Percentiles rank a stretch among this genome's conserved stretches.
Evolutionary conservation across 2,888 invertebrate species (phyloP).

Genomic region (Cinara cedri): DNA sequence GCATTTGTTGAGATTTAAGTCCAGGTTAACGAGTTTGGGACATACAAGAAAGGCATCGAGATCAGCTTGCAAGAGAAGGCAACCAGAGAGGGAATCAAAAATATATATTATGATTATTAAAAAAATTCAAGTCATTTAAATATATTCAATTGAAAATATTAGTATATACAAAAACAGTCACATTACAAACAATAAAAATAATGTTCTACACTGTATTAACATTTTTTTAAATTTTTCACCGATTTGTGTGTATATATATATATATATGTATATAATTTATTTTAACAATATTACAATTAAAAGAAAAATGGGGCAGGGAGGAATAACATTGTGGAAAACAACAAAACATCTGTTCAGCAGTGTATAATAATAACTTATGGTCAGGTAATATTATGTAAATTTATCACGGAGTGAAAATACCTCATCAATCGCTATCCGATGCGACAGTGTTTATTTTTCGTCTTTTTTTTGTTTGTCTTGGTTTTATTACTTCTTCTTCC

Average conservation of each 20-base stretch:
- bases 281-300: conserved; percentile 36
- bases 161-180: conserved; percentile 55
- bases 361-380: conserved; percentile 27
- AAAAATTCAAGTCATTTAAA: conserved; percentile 38
- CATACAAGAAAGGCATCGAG: too few relatives aligned
- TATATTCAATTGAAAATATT: conserved; percentile 55
- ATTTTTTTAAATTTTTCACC: conserved; percentile 40
- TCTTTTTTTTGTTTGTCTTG: conserved; percentile 87
- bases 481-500: conserved; percentile 90
- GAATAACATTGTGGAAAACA: conserved; percentile 22
- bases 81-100: too few relatives aligned
- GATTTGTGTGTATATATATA: neutral
- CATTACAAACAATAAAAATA: conserved; percentile 56
- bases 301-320: conserved; percentile 9
- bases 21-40: too few relatives aligned
- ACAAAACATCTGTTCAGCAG: conserved; percentile 18
- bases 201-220: conserved; percentile 49
- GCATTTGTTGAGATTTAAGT: too few relatives aligned
- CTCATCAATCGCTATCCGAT: conserved; percentile 87
- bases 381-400: conserved; percentile 34
- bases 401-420: neutral
- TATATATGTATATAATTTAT: conserved; percentile 21
- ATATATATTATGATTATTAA: neutral
- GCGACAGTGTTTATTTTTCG: conserved; percentile 77
- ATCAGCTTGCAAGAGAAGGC: too few relatives aligned